Evolutionary conservation across 2,113 vertebrate genomes (phyloP).

Genomic region (Chaetura pelagica): DNA sequence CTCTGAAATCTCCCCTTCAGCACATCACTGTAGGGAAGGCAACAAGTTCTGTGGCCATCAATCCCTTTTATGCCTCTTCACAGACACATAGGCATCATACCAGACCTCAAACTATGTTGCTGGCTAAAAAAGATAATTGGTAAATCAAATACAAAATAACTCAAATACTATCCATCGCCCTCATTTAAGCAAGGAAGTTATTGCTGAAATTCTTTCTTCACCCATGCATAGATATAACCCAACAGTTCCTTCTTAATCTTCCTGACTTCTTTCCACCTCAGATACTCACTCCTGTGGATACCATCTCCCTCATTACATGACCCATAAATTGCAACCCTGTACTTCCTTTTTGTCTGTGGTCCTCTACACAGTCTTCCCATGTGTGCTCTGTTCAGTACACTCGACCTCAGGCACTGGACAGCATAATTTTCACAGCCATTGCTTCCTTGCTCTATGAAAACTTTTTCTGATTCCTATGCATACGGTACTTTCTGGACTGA

Average conservation of each 20-base stretch:
- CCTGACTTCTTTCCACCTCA: background rate
- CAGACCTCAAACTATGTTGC: background rate
- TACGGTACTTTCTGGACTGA: background rate
- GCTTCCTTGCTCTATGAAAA: background rate
- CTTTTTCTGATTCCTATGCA: background rate
- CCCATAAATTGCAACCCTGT: background rate
- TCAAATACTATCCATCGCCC: background rate
- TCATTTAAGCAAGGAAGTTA: background rate
- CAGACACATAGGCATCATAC: slow-evolving; percentile 2
- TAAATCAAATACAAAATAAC: slow-evolving; percentile 33
- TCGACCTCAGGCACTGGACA: background rate
- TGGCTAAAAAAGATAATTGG: slow-evolving; percentile 18
- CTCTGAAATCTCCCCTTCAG: slow-evolving; percentile 4
- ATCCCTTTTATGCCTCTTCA: slow-evolving; percentile 37
- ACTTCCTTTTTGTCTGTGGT: background rate
- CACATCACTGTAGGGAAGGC: slow-evolving; percentile 17
- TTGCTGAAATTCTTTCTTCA: background rate
- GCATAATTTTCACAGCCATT: background rate
- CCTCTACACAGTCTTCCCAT: background rate
- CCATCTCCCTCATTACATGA: background rate
- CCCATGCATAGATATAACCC: background rate
- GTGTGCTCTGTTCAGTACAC: background rate
- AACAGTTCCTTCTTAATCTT: background rate
- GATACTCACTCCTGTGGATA: background rate
- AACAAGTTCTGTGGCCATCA: slow-evolving; percentile 52